These are phyloP conservation scores for Motacilla tschutschensis DNA, from an alignment of 2,113 vertebrate species.

Conservation along the genomic window DNA sequence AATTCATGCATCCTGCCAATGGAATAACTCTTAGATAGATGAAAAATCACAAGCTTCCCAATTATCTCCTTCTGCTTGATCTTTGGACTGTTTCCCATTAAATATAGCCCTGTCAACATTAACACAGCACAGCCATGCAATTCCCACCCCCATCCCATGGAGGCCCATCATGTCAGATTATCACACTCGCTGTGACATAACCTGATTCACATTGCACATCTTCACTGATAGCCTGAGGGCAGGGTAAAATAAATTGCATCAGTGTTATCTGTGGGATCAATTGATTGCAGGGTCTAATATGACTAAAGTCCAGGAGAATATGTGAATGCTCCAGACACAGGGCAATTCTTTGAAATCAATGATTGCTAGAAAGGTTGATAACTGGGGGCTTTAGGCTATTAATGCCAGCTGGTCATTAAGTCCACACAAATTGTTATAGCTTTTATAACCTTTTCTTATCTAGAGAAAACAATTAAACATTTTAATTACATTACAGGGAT, in stretches of 20 bases:
- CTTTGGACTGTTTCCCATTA: neutral
- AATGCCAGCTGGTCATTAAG: conserved; percentile 58
- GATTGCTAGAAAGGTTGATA: conserved; percentile 37
- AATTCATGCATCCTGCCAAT: neutral
- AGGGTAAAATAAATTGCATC: conserved; percentile 37
- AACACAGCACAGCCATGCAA: neutral
- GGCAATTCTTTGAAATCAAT: conserved; percentile 34
- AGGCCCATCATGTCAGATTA: neutral
- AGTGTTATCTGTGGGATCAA: conserved; percentile 39
- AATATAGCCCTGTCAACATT: neutral
- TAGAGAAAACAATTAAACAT: conserved; percentile 65
- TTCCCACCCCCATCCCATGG: neutral
- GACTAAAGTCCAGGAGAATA: conserved; percentile 27
- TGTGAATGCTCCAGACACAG: neutral
- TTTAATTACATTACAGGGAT: conserved; percentile 57
- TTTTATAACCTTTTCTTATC: conserved; percentile 60
- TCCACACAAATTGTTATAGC: conserved; percentile 52
- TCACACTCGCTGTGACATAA: neutral
- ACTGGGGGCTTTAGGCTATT: conserved; percentile 34
- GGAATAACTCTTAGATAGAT: neutral
- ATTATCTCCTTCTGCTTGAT: neutral
- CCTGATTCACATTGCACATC: neutral
- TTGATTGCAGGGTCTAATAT: conserved; percentile 37
- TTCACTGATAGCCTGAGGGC: neutral
- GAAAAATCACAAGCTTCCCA: neutral